phyloP scores from a whole-genome alignment of 1,140 invertebrate genomes.

The Zaprionus capensis region DNA sequence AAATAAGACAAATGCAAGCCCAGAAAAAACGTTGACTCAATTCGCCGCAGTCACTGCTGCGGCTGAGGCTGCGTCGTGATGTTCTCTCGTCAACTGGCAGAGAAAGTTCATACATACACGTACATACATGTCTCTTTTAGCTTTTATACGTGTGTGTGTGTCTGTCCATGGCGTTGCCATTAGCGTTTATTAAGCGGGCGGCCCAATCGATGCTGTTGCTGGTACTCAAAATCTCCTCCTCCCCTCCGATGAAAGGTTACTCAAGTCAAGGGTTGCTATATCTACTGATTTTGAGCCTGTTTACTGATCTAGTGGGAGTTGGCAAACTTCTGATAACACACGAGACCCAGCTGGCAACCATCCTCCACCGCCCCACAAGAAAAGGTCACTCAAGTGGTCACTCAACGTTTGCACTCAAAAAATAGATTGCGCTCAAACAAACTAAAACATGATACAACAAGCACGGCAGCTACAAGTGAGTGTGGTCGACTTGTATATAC shows the following conservation, averaged over 20 bases:
- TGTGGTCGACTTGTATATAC: no score
- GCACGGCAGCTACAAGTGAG: neutral
- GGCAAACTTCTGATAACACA: no score
- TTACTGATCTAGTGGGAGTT: no score
- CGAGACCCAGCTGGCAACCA: neutral
- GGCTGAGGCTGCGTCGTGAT: conserved; percentile 8
- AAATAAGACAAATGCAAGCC: conserved; percentile 50
- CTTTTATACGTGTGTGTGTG: neutral
- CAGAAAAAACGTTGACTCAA: conserved; percentile 8
- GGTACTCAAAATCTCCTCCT: conserved; percentile 5
- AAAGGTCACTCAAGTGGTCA: conserved; percentile 23
- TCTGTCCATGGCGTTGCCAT: conserved; percentile 19
- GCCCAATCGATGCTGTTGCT: conserved; percentile 19
- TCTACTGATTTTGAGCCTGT: no score
- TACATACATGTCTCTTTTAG: conserved; percentile 8
- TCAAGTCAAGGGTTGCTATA: conserved; percentile 1
- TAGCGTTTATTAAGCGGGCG: conserved; percentile 31
- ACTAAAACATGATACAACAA: conserved; percentile 6
- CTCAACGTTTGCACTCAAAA: conserved; percentile 39
- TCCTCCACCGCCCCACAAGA: neutral
- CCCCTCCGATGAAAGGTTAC: conserved; percentile 28
- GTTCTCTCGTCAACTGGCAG: conserved; percentile 28
- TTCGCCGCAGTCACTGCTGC: neutral
- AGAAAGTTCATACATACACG: conserved; percentile 42
- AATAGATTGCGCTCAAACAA: conserved; percentile 23